These are phyloP conservation scores for Toxotes lorentzi DNA, from an alignment of 2,797 vertebrate species.

Conservation along the genomic window DNA sequence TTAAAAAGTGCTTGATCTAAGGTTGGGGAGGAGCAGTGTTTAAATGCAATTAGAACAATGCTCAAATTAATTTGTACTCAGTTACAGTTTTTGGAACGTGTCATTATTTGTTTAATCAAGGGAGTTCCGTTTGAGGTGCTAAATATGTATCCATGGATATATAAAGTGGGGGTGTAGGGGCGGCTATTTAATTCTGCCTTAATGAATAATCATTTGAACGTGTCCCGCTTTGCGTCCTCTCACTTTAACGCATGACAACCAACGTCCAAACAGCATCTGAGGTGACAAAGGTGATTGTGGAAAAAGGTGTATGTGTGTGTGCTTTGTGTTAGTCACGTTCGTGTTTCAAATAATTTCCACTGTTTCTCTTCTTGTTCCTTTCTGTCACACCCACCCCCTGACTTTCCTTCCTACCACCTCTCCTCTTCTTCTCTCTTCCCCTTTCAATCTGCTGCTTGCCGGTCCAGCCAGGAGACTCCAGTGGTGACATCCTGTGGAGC, in stretches of 20 bases:
- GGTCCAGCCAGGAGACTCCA: conserved; percentile 75
- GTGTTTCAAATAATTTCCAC: conserved; percentile 63
- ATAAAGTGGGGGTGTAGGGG: conserved; percentile 40
- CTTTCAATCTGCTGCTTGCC: conserved; percentile 38
- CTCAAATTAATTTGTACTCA: conserved; percentile 84
- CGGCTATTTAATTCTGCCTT: conserved; percentile 67
- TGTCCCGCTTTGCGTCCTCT: conserved; percentile 70
- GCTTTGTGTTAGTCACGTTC: conserved; percentile 57
- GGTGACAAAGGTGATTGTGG: conserved; percentile 35
- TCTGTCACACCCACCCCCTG: conserved; percentile 30
- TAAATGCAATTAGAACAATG: conserved; percentile 85
- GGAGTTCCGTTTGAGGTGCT: conserved; percentile 81
- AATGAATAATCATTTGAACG: conserved; percentile 78
- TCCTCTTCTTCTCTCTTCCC: conserved; percentile 35
- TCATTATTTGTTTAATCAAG: conserved; percentile 86
- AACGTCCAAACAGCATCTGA: conserved; percentile 32
- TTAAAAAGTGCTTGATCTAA: conserved; percentile 80
- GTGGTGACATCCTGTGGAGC: conserved; percentile 78
- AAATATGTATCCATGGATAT: conserved; percentile 75
- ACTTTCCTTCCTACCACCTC: conserved; percentile 29
- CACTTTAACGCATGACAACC: conserved; percentile 7
- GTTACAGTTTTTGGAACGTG: conserved; percentile 83
- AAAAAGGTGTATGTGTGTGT: conserved; percentile 52
- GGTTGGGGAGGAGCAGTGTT: conserved; percentile 85
- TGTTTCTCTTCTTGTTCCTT: conserved; percentile 36